Base-by-base conservation (phyloP, 2,888 invertebrate species). In the Drosophila borborema region DNA sequence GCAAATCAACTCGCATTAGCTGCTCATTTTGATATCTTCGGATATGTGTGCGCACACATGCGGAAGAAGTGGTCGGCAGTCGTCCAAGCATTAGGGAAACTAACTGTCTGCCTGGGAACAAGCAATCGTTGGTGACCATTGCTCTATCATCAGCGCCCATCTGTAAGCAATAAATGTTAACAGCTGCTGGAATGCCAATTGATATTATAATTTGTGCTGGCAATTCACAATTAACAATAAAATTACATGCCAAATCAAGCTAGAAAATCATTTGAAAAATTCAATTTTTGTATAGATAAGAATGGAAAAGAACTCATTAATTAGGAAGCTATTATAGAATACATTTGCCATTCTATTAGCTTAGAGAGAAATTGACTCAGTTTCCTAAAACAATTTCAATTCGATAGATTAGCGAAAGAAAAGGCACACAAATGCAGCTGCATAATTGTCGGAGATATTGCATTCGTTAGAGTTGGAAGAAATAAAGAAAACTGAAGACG, bases 1-100 rank as follows among this genome's bases (percentile, higher is more conserved):
- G 49, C 58, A 77, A 80, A 77, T 80, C 64, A 64, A 80, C 71
- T 76, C 43, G 51, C 40, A 80, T 80, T 80, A 80, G 67, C 71
- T 64, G 62, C 54, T 38, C 66, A 80, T 64, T 80, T 75, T 67
- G 66, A 80, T 71, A 64, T 45, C 40, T 67, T 58, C 59, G 48
- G 58, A 61, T 62, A 58, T 62, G 66, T 69, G 65, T 71, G 80
- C 23, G 67, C 71, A 80, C 80, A 77, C 76, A 80, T 78, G 77
- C 77, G 77, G 77, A 78, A 78, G 80, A 80, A 65, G 73, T 76
- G 76, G 71, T 64, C 76, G 76, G 41, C 65, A 23, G 41, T 56
- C 45, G 56, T 55, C 54, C 46, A 62, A 41, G 48, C 64, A 45
- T 49, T 38, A 66, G 69, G 74, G 63, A 79, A 74, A 69, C 64